A percentile compares a stretch with the other conserved stretches of the same genome.
Evolutionary conservation across 2,888 invertebrate genomes (phyloP).

Genomic region (Epinotia ramella): DNA sequence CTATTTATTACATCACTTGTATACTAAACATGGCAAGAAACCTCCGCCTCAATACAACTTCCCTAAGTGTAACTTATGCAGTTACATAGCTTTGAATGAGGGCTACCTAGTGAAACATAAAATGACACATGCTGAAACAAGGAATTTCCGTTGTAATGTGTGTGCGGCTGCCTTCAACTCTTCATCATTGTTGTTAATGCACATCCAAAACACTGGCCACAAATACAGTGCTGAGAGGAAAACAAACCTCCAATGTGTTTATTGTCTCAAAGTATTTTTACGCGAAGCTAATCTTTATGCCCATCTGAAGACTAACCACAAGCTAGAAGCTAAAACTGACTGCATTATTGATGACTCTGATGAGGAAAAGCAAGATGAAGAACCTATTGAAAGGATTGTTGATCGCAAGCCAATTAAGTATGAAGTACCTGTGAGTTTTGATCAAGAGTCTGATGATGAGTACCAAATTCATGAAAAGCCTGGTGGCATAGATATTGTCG

Average conservation of each 20-base stretch:
- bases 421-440: constrained; percentile 65
- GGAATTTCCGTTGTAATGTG: constrained; percentile 81
- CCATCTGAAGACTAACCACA: constrained; percentile 88
- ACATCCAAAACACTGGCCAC: constrained; percentile 86
- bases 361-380: constrained; percentile 62
- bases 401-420: constrained; percentile 58
- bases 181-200: constrained; percentile 71
- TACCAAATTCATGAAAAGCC: constrained; percentile 70
- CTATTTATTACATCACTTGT: constrained; percentile 91
- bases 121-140: constrained; percentile 83
- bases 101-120: constrained; percentile 89
- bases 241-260: constrained; percentile 87
- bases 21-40: constrained; percentile 91
- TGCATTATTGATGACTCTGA: constrained; percentile 87
- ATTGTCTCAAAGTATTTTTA: constrained; percentile 90
- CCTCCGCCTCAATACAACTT: constrained; percentile 89
- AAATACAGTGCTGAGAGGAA: constrained; percentile 75
- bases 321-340: constrained; percentile 86
- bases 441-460: constrained; percentile 68
- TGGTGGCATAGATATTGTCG: constrained; percentile 81
- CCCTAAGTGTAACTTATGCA: constrained; percentile 92
- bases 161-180: constrained; percentile 83
- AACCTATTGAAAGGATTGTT: constrained; percentile 46
- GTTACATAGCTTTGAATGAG: constrained; percentile 90
- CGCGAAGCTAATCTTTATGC: constrained; percentile 89